Evolutionary conservation across 2,888 invertebrate genomes (phyloP), one percentile per base, ranked within the genome.

Genomic region (Opisthograptis luteolata): DNA sequence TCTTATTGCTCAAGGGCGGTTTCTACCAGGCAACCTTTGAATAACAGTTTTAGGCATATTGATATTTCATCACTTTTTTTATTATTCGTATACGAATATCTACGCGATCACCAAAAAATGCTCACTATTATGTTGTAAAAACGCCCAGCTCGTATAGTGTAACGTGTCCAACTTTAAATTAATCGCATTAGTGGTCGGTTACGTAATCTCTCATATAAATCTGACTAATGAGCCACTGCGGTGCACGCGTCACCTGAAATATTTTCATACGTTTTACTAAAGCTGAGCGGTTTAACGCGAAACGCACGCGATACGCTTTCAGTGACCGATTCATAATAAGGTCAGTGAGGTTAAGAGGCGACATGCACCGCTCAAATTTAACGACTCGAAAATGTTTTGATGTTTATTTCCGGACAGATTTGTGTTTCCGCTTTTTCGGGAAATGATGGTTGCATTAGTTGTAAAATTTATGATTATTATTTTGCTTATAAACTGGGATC

Each of bases 171-270:
- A 47, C 36, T 58, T 55, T 34, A 55, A 51, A 49, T 56, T 51
- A 52, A 52, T 43, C 42, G 46, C 49, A 56, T 56, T 59, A 54
- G 54, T 41, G 57, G 55, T 50, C 48, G 55, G 47, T 55, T 46
- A 27, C 49, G 45, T 55, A 62, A 65, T 61, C 57, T 55, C 55
- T 34, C 46, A 50, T 47, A 60, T 57, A 58, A 63, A 65, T 63
- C 60, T 50, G 48, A 46, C 52, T 65, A 65, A 65, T 65, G 63
- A 58, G 58, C 55, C 58, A 43, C 55, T 43, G 24, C 45, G 58
- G 50, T 46, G 51, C 63, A 58, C 40, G 59, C 58, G 57, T 61
- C 50, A 58, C 57, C 58, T 52, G 55, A 44, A 60, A 55, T 40
- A 53, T 59, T 59, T 54, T 57, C 51, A 50, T 57, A 60, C 47